Evolutionary conservation across 2,113 vertebrate species (phyloP), one percentile per base, ranked within the genome.

Genomic region (Lonchura striata): DNA sequence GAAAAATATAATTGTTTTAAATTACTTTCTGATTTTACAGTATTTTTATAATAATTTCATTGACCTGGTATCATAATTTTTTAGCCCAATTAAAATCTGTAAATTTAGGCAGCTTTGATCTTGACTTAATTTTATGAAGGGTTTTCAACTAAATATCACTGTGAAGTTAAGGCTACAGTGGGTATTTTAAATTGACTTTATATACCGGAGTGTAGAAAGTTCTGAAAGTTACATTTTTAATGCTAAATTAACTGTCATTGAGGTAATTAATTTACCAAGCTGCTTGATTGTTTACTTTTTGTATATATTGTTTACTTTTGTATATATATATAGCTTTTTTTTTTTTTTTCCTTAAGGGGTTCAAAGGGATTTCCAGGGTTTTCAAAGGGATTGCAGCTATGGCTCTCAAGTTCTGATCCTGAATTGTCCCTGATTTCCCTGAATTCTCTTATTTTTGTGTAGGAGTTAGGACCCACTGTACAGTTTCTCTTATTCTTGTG

Each of bases 71-170:
- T 24, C 66, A 23, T 42, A 7, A 41, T 46, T 82, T 78, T 92
- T 66, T 53, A 79, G 21, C 16, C 47, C 44, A 54, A 2, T 30
- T 17, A 30, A 63, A 59, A 21, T 79, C 53, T 60, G 15, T 42
- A 44, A 60, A 17, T 68, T 31, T 68, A 46, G 33, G 56, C 35
- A 56, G 21, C 25, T 87, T 79, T 60, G 63, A 49, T 83, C 31
- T 54, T 56, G 21, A 37, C 33, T 33, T 41, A 42, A 74, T 91
- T 83, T 64, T 21, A 13, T 46, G 8, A 59, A 30, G 6, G 7
- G 9, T 54, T 84, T 87, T 83, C 18, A 78, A 3, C 35, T 75
- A 4, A 0, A 0, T 37, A n/a, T 9, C 23, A 6, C 6, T 39
- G 30, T 70, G 53, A 60, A 70, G 13, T 63, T 54, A 39, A n/a